A percentile compares a stretch with the other conserved stretches of the same genome.
Evolutionary conservation across 1,140 invertebrate species (phyloP).

Genomic region (Hermatobates lingyangjiaoensis): DNA sequence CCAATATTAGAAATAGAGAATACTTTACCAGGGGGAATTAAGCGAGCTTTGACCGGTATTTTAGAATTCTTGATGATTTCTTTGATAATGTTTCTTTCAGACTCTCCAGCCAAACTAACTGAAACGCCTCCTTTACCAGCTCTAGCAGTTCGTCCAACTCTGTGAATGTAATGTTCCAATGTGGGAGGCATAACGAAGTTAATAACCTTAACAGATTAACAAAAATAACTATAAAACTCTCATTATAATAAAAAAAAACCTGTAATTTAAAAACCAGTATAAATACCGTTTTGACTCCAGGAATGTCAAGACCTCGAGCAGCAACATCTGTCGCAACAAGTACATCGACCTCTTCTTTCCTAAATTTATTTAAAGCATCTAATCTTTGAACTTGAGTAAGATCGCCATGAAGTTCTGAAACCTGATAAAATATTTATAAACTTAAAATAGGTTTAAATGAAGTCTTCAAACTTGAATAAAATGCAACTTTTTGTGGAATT

Average conservation of each 20-base stretch:
- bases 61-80: constrained; percentile 74
- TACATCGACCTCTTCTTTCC: constrained; percentile 73
- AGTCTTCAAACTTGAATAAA: not conserved
- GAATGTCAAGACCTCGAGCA: constrained; percentile 88
- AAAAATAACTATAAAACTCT: not conserved
- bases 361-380: constrained; percentile 75
- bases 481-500: constrained; percentile 3
- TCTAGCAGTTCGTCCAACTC: constrained; percentile 84
- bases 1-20: no score
- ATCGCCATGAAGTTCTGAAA: constrained; percentile 89
- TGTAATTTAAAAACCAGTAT: no score
- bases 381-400: constrained; percentile 80
- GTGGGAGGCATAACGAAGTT: constrained; percentile 91
- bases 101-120: constrained; percentile 82
- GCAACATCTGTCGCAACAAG: constrained; percentile 92
- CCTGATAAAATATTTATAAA: constrained; percentile 25
- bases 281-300: constrained; percentile 84
- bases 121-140: constrained; percentile 78
- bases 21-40: constrained; percentile 56
- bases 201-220: constrained; percentile 37
- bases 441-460: constrained; percentile 4
- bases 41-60: constrained; percentile 67
- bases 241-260: no score
- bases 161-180: constrained; percentile 88
- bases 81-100: constrained; percentile 76